phyloP scores from a whole-genome alignment of 2,888 invertebrate species.

The Agonopterix arenella region DNA sequence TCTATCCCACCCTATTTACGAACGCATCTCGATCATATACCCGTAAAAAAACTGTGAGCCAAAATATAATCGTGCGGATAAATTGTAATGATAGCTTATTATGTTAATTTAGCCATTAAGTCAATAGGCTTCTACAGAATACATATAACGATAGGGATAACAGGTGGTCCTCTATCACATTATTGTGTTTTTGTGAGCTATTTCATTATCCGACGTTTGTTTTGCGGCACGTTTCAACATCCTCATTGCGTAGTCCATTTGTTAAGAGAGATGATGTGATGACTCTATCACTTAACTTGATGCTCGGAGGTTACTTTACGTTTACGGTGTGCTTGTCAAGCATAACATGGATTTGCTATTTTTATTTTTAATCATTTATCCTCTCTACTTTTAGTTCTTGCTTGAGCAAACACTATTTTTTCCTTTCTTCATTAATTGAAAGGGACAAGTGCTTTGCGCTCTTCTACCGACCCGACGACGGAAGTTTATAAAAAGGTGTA shows the following conservation, averaged over 20 bases:
- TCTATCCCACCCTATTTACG: neutral
- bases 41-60: neutral
- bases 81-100: constrained; percentile 33
- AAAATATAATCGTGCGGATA: constrained; percentile 25
- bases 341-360: too few relatives aligned
- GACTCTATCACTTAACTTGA: constrained; percentile 12
- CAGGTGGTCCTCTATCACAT: constrained; percentile 44
- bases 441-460: too few relatives aligned
- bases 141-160: too few relatives aligned
- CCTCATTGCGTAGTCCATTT: too few relatives aligned
- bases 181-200: constrained; percentile 35
- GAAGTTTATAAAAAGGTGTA: too few relatives aligned
- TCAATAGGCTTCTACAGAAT: constrained; percentile 48
- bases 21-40: neutral
- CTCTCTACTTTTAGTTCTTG: too few relatives aligned
- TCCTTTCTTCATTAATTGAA: too few relatives aligned
- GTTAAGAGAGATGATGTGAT: constrained; percentile 10
- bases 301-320: too few relatives aligned
- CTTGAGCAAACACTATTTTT: too few relatives aligned
- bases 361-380: too few relatives aligned
- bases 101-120: constrained; percentile 52
- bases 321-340: too few relatives aligned
- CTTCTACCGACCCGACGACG: too few relatives aligned
- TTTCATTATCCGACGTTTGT: constrained; percentile 49
- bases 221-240: constrained; percentile 20